Base-by-base conservation (phyloP, 2,888 invertebrate species). In the Drosophila ezoana region DNA sequence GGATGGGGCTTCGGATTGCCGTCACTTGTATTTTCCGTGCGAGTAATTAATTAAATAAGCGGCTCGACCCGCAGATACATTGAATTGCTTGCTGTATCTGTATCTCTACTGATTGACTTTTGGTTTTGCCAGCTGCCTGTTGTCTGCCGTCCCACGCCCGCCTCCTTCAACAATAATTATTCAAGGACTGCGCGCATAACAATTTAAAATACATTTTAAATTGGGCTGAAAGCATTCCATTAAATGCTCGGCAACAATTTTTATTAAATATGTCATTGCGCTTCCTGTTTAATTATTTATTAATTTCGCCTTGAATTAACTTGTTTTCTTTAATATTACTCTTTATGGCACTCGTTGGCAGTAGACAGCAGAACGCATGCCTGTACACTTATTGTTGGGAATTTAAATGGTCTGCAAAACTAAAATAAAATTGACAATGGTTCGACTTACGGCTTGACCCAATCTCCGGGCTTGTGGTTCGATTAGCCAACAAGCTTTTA, bases 41-140 rank as follows among this genome's bases (percentile, higher is more conserved):
- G 65, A 64, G 87, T 83, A 88, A 88, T 86, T 86, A 88, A 86
- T 88, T 86, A 72, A 88, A 88, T 88, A 79, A 83, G 87, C 77
- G 79, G 88, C 88, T 86, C 86, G 83, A 70, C 72, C 81, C 65
- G 73, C 72, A 81, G 72, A 77, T 86, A 80, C 82, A 86, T 81
- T 81, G 73, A 83, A 85, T 81, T 77, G 76, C 65, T 58, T 51
- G 62, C 60, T 57, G 56, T 53, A 23, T 23, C 33, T 59, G 79
- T 70, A 77, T 79, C 75, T 73, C 61, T 70, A 64, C 75, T 83
- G 88, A 85, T 88, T 86, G 85, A 86, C 88, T 86, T 86, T 86
- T 77, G 72, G 82, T 79, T 79, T 56, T 53, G 37, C 49, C 75
- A 57, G 38, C 67, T 38, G 45, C 44, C 48, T n/a, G 11, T 13